phyloP scores from a whole-genome alignment of 2,113 vertebrate genomes.

The Pachypanchax playfairii region DNA sequence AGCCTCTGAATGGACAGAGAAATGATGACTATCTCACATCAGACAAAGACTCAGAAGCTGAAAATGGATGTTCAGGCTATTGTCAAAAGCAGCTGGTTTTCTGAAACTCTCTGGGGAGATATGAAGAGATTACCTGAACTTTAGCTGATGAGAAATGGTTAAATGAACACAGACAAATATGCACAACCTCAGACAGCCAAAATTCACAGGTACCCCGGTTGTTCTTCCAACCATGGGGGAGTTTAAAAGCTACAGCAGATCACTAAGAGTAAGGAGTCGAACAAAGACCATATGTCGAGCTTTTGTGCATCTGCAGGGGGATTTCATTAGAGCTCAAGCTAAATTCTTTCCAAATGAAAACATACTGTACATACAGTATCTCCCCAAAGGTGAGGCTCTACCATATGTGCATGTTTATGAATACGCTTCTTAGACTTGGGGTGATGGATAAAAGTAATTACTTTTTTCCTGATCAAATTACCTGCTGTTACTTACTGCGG shows the following conservation, averaged over 20 bases:
- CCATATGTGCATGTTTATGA: conserved; percentile 76
- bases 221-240: conserved; percentile 21
- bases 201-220: conserved; percentile 26
- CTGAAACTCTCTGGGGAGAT: conserved; percentile 28
- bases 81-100: conserved; percentile 29
- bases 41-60: conserved; percentile 40
- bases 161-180: conserved; percentile 37
- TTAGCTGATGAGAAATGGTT: conserved; percentile 37
- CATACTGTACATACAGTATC: conserved; percentile 58
- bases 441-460: conserved; percentile 64
- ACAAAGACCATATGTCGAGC: conserved; percentile 75
- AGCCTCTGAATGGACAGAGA: conserved; percentile 29
- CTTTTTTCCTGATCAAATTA: conserved; percentile 52
- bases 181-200: conserved; percentile 26
- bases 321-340: conserved; percentile 67
- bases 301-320: conserved; percentile 54
- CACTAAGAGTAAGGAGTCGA: conserved; percentile 36
- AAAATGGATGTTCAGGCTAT: conserved; percentile 25
- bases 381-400: conserved; percentile 56
- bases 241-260: conserved; percentile 32
- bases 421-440: conserved; percentile 46
- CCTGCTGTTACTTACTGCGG: conserved; percentile 40
- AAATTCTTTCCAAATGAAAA: conserved; percentile 73
- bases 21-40: conserved; percentile 33
- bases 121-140: conserved; percentile 32